Percentiles rank a stretch among this genome's conserved stretches.
These are phyloP conservation scores for Saccostrea echinata DNA, from an alignment of 1,140 invertebrate genomes.

Conservation along the genomic window DNA sequence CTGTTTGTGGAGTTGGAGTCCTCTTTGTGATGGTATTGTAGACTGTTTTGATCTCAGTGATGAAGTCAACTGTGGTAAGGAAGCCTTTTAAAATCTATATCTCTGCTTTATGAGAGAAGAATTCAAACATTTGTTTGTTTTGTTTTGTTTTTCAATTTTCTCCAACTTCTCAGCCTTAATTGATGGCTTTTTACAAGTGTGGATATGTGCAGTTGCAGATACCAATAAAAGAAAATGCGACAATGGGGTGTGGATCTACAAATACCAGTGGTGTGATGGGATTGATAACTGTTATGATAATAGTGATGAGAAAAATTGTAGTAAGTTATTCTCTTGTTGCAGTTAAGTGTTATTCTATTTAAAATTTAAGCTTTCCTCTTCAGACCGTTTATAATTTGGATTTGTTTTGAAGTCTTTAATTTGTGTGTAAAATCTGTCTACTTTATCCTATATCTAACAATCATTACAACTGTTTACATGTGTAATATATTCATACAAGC, in stretches of 20 bases:
- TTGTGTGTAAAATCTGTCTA: no score
- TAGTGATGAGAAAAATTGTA: conserved; percentile 72
- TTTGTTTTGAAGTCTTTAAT: no score
- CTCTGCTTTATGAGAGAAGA: not conserved
- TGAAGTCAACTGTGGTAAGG: conserved; percentile 72
- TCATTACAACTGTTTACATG: no score
- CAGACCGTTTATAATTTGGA: no score
- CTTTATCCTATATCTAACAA: no score
- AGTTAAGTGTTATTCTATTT: not conserved
- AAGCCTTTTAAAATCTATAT: not conserved
- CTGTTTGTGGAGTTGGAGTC: conserved; percentile 66
- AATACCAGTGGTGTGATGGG: conserved; percentile 70
- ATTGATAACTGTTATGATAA: conserved; percentile 77
- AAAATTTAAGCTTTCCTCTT: no score
- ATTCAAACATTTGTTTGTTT: not conserved
- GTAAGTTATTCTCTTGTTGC: conserved; percentile 50
- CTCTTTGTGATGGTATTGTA: conserved; percentile 62
- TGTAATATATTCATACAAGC: no score
- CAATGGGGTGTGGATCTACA: conserved; percentile 64
- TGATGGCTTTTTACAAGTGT: not conserved
- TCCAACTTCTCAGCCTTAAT: conserved; percentile 45
- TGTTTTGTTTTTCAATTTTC: not conserved
- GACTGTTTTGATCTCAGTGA: conserved; percentile 73
- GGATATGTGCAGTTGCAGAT: not conserved
- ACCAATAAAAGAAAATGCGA: conserved; percentile 56